Evolutionary conservation across 2,888 invertebrate species (phyloP).

Genomic region (Drosophila tanythrix): DNA sequence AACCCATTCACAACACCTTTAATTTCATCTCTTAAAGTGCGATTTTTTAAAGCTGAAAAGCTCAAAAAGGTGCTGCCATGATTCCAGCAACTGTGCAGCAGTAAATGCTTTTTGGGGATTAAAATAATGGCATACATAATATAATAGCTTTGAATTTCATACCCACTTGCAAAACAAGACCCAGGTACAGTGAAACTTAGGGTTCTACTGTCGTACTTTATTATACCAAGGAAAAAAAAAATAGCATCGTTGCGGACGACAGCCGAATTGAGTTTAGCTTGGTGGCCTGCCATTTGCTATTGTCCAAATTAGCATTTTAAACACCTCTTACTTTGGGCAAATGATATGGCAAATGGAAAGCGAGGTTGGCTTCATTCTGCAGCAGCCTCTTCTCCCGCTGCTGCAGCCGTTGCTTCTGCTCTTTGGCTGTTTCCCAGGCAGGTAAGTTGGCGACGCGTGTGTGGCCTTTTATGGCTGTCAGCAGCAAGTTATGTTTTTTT

Average conservation of each 20-base stretch:
- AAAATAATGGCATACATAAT: background rate
- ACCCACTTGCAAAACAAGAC: background rate
- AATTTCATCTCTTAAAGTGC: background rate
- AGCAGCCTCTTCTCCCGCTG: background rate
- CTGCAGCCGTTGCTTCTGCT: constrained; percentile 7
- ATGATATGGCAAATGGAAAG: constrained; percentile 72
- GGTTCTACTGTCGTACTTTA: constrained; percentile 25
- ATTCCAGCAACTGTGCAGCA: background rate
- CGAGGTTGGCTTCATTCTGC: constrained; percentile 37
- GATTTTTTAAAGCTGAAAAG: background rate
- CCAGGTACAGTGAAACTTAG: constrained; percentile 5
- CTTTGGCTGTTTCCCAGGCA: constrained; percentile 62
- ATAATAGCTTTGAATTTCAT: background rate
- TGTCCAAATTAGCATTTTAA: constrained; percentile 77
- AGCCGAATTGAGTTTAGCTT: constrained; percentile 44
- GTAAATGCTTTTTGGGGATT: background rate
- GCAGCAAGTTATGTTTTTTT: constrained; percentile 24
- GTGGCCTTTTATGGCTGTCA: constrained; percentile 68
- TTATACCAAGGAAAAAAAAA: constrained; percentile 36
- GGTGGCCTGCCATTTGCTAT: constrained; percentile 61
- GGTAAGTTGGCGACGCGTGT: constrained; percentile 68
- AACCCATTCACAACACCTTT: background rate
- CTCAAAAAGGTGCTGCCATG: background rate
- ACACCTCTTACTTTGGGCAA: constrained; percentile 79
- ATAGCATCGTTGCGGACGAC: constrained; percentile 11